Base-by-base conservation (phyloP, 2,888 invertebrate genomes). In the Caprella mutica region DNA sequence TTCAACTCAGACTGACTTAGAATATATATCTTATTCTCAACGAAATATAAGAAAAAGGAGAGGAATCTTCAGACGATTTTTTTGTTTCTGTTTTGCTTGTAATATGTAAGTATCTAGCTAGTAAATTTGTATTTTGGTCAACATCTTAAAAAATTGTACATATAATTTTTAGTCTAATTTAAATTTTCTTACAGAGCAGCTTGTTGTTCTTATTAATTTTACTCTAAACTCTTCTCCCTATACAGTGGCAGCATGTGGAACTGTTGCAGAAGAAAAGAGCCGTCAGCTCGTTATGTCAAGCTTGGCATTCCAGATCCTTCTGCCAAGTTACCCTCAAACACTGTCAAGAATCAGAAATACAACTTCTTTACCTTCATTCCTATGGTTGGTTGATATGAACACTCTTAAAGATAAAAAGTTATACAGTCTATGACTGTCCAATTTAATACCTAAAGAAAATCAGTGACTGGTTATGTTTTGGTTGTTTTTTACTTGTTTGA, bases 281-380 rank as follows among this genome's bases (percentile, higher is more conserved):
- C 61, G 4, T n/a, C 58, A 23, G 60, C 64, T 6, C 55, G 64
- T 33, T 58, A 58, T 17, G 52, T 64, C 17, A 29, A 42, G 1
- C 23, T 64, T 33, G 60, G 64, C 5, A 38, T 53, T 3, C 48
- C 48, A 24, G 55, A 52, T n/a, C 44, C 60, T 23, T 79, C 81
- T 53, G 88, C 88, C 69, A 89, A 86, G 69, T 94, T 84, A 76
- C 91, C 94, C 58, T 83, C 89, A 59, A 98, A 98, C 76, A 87
- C 91, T 69, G 93, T 99, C 66, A 82, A 93, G 69, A 98, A 99
- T 78, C 87, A 92, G 77, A 99, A 99, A 80, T 98, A 97, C 77
- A 97, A 89, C 74, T 67, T 80, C 58, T 71, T 80, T 65, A 74
- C 78, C 24, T 79, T 79, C 68, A 72, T 79, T 55, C 79, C 79